phyloP scores from a whole-genome alignment of 2,888 invertebrate species.

The Lasioglossum malachurum region DNA sequence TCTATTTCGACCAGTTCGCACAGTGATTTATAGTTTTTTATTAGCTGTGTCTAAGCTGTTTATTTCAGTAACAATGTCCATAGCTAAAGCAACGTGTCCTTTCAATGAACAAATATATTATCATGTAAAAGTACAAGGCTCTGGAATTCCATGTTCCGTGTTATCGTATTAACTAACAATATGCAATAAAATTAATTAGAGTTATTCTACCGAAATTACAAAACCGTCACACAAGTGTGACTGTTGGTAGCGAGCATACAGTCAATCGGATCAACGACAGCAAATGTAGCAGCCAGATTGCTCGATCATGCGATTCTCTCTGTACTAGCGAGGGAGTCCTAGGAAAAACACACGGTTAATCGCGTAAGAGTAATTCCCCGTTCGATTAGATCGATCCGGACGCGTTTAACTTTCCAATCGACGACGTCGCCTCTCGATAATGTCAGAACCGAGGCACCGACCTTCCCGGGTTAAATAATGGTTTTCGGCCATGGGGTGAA shows the following conservation, averaged over 20 bases:
- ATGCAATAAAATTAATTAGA: background rate
- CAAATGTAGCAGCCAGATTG: background rate
- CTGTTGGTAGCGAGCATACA: background rate
- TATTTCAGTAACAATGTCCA: background rate
- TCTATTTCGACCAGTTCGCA: background rate
- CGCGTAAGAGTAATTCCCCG: conserved; percentile 16
- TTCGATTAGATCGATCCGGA: conserved; percentile 16
- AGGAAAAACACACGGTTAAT: conserved; percentile 1
- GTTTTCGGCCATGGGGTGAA: conserved; percentile 56
- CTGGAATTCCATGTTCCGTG: background rate
- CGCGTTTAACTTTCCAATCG: conserved; percentile 59
- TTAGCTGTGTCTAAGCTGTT: background rate
- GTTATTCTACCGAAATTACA: background rate
- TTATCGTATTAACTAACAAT: background rate
- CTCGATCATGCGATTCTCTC: background rate
- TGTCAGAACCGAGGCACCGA: conserved; percentile 42
- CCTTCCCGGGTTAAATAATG: conserved; percentile 65
- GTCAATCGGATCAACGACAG: background rate
- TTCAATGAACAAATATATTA: background rate
- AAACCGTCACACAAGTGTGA: background rate
- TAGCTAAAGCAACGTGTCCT: background rate
- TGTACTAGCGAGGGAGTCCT: background rate
- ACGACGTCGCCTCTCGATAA: conserved; percentile 51
- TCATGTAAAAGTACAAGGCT: background rate
- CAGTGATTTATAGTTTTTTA: background rate